Base-by-base conservation (phyloP, 92 coral and sea anemone genomes). In the Porites lobata region DNA sequence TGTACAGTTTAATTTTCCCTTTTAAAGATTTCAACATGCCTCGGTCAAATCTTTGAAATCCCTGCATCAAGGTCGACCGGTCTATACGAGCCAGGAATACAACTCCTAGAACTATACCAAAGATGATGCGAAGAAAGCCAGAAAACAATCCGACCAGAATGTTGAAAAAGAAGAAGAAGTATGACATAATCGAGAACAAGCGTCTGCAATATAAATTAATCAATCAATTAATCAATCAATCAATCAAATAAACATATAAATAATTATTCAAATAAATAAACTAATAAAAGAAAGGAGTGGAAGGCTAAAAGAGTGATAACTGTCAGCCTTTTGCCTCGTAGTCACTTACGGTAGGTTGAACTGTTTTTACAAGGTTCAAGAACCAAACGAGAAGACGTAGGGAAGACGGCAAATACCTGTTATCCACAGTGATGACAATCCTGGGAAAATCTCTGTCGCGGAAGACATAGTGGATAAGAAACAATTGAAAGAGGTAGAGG, bases 161-260 rank as follows among this genome's bases (percentile, higher is more conserved):
- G 85, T 95, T 93, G 70, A 83, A 88, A 87, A 95, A 93, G 95
- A 93, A 95, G 52, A 93, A 88, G 89, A 95, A 91, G 73, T 69
- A 95, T 6, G 96, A 84, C 57, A 86, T 73, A 72, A 93, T 89
- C 79, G 77, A 90, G 72, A 68, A 87, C 8, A 89, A 59, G 65
- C 93, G 98, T 18, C 82, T 80, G 95, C 90, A 76, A 43, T 63
- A 19, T 15, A 21, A 18, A 17, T 26, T 0, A 15, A 20, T 67
- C 1, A 67, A 26, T 26, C 2, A 29, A 20, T 29, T 0, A 29
- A 29, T 29, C 32, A 29, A 0, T 26, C 29, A 26, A 26, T 24
- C 26, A 24, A 0, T 24, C 26, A 24, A 24, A 24, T 24, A 24
- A 24, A 26, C 29, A 26, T 29, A 29, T 29, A 29, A 29, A 29